These are phyloP conservation scores for Nephrotoma appendiculata DNA, from an alignment of 2,888 invertebrate species.

Conservation along the genomic window DNA sequence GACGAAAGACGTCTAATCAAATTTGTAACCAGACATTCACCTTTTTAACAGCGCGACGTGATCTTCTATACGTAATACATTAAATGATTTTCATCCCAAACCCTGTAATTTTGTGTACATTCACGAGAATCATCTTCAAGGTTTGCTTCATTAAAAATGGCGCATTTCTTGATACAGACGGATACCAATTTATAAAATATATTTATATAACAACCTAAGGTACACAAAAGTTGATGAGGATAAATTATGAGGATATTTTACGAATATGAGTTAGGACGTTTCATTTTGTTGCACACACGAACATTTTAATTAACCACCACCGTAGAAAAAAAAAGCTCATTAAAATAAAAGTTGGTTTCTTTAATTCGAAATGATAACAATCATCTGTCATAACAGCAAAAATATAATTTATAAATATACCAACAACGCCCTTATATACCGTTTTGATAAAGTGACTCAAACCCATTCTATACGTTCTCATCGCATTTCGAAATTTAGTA, in stretches of 20 bases:
- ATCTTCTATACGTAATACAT: not conserved
- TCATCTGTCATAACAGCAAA: not conserved
- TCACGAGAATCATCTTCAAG: not conserved
- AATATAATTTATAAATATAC: not conserved
- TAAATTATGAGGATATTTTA: not conserved
- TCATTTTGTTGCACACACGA: not conserved
- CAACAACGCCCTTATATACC: not conserved
- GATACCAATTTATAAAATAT: not conserved
- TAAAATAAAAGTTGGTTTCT: not conserved
- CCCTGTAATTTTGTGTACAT: not conserved
- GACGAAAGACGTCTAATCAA: not conserved
- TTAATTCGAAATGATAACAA: not conserved
- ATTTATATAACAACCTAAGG: not conserved
- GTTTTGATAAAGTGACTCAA: not conserved
- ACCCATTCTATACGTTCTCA: not conserved
- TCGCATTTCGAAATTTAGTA: not conserved
- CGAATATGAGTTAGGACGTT: not conserved
- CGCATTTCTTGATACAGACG: not conserved
- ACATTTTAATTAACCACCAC: not conserved
- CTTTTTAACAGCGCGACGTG: not conserved
- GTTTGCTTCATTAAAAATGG: not conserved
- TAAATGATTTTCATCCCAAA: not conserved
- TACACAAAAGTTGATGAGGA: not conserved
- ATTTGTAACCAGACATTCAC: not conserved
- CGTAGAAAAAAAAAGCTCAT: not conserved